Base-by-base conservation (phyloP, 2,888 invertebrate genomes). In the Zaprionus lineosus region DNA sequence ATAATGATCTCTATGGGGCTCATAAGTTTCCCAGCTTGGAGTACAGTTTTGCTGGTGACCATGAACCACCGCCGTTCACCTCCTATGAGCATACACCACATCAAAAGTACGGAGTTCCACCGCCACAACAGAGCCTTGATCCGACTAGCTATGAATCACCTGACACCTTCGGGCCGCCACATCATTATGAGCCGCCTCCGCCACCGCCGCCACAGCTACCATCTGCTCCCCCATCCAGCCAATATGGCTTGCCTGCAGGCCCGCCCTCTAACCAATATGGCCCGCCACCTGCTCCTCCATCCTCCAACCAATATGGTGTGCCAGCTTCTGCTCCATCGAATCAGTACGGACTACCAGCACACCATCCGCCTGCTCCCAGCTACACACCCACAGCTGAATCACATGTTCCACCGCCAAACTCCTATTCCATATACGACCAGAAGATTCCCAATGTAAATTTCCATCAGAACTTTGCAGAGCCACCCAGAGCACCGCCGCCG, bases 401-500 rank as follows among this genome's bases (percentile, higher is more conserved):
- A 11, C 36, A 24, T 0, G 24, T 53, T 0, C 61, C 79, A 0
- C 18, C 66, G 0, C 65, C 62, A 0, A 69, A 76, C 4, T 84
- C 84, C 0, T 83, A 83, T 40, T 69, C 75, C 6, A 60, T 85
- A 11, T 81, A 84, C 15, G 85, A 86, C n/a, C 77, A 85, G 9
- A 84, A 79, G 53, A 70, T 87, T 7, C 65, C 84, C 1, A 88
- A 88, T 57, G 44, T 60, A 1, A 82, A 77, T 1, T 87, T 82
- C 41, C 83, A 76, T 15, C 78, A 82, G 24, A 68, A 65, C 62
- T 88, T 88, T 61, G 88, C 84, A 0, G 89, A 88, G 11, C 89
- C 88, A 5, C 87, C 88, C 1, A 48, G 47, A 0, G 9, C 21
- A 1, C 33, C 55, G 2, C 37, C 55, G 2, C 37, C 79, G 0